Base-by-base conservation (phyloP, 2,797 vertebrate genomes). In the Loris lydekkerianus region DNA sequence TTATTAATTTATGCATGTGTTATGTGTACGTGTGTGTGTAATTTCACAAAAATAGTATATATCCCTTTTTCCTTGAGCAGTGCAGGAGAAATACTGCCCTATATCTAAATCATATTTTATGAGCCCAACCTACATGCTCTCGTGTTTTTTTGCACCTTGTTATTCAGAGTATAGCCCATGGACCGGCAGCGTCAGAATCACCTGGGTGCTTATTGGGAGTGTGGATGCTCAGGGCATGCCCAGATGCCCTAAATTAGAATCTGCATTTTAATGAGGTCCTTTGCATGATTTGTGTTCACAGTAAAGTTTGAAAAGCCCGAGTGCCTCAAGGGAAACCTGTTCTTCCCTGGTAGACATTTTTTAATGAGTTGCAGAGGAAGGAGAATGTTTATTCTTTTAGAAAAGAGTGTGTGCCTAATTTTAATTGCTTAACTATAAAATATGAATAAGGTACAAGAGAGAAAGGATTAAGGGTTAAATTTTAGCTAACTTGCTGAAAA, bases 191-290 rank as follows among this genome's bases (percentile, higher is more conserved):
- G n/a, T 63, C 8, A 77, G 73, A 7, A 60, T 65, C 20, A 87
- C n/a, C 46, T 88, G 49, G 9, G 43, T 85, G 20, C 40, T 96
- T 75, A 23, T 65, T 89, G 40, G 56, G 89, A 69, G 90, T 69
- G 69, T 29, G 58, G 21, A 40, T 8, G 56, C 37, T 91, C n/a
- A 20, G 77, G 29, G 76, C 34, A 81, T 7, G 81, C 27, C 6
- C 4, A 25, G 43, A 91, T n/a, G 0, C 17, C n/a, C 37, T 46
- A 70, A 93, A 88, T 89, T 95, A 60, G 80, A 89, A 60, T 89
- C 31, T 92, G 58, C 37, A 75, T 91, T 96, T 95, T 93, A 89
- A 96, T 97, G 88, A 95, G 86, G 87, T 73, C 27, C 15, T 96
- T 87, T 70, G 75, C 85, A 70, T 96, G 84, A 76, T 93, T 94